Evolutionary conservation across 2,888 invertebrate species (phyloP), one percentile per base, ranked within the genome.

Genomic region (Aphrophora alni): DNA sequence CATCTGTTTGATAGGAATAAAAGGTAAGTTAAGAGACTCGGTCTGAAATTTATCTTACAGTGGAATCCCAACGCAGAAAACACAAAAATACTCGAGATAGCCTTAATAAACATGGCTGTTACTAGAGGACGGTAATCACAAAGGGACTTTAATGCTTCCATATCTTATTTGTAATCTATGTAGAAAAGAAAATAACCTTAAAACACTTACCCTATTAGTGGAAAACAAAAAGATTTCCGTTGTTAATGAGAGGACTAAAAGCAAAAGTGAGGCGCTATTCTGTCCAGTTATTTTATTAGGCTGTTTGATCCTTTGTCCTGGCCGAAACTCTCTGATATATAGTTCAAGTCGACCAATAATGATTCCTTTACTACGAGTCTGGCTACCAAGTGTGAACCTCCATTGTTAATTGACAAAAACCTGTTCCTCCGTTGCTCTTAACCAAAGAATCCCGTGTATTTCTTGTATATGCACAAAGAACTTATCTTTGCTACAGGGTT

Each of bases 81-180:
- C 59, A 59, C 59, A n/a, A 21, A 59, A n/a, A 17, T 44, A 21
- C 21, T 33, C 21, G 21, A 59, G 59, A 59, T 59, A 59, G 59
- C 21, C 59, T 21, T 59, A 59, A 59, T 59, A 59, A 59, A 59
- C 59, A 59, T 21, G 59, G 10, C 59, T 14, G 10, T 17, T 44
- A 14, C 44, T 12, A 44, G 33, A 33, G 76, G 69, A 28, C 21
- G 44, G 44, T 24, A 27, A 73, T 26, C 28, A 72, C 51, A 72
- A 78, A 78, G 72, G 51, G 78, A 51, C 68, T 77, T 27, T 70
- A 38, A 38, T 71, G 44, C 78, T 74, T 74, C 74, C 78, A 28
- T 79, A 79, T 79, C 78, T 59, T 79, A 79, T 79, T 79, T 79
- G 78, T 79, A 73, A 79, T 79, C 78, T 59, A 74, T 74, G 78